Evolutionary conservation across 2,888 invertebrate species (phyloP).

Genomic region (Dorcus hopei): DNA sequence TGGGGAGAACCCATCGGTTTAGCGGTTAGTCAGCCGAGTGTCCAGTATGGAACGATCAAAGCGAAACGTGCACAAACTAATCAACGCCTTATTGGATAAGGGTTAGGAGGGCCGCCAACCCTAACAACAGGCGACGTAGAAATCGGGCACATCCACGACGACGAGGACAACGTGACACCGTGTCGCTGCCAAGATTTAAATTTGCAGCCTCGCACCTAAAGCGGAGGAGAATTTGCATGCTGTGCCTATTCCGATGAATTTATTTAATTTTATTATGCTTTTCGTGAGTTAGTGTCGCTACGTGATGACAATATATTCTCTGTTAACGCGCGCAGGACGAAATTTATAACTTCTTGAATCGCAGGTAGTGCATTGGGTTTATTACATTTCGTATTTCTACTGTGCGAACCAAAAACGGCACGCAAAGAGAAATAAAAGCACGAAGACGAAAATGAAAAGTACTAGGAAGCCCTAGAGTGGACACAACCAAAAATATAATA

Average conservation of each 20-base stretch:
- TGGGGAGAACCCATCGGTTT: background rate
- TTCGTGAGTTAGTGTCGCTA: background rate
- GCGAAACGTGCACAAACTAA: conserved; percentile 9
- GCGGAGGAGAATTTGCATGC: conserved; percentile 9
- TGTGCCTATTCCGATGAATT: conserved; percentile 8
- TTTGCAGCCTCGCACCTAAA: background rate
- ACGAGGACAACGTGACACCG: background rate
- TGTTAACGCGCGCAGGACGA: too few species aligned
- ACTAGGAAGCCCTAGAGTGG: too few species aligned
- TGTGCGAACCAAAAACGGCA: too few species aligned
- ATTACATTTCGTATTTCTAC: too few species aligned
- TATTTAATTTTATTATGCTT: conserved; percentile 15
- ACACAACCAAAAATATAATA: too few species aligned
- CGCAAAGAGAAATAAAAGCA: too few species aligned
- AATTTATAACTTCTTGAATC: too few species aligned
- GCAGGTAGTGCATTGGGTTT: too few species aligned
- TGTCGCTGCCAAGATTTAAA: background rate
- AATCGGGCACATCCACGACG: too few species aligned
- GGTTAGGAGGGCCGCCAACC: background rate
- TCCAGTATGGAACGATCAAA: conserved; percentile 6
- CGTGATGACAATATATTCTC: background rate
- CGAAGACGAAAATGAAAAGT: too few species aligned
- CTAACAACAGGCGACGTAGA: background rate
- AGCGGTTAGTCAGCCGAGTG: background rate
- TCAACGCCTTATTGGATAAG: conserved; percentile 8